Conservation (phyloP, 2,888 invertebrate genomes). For the Andricus quercusramuli region DNA sequence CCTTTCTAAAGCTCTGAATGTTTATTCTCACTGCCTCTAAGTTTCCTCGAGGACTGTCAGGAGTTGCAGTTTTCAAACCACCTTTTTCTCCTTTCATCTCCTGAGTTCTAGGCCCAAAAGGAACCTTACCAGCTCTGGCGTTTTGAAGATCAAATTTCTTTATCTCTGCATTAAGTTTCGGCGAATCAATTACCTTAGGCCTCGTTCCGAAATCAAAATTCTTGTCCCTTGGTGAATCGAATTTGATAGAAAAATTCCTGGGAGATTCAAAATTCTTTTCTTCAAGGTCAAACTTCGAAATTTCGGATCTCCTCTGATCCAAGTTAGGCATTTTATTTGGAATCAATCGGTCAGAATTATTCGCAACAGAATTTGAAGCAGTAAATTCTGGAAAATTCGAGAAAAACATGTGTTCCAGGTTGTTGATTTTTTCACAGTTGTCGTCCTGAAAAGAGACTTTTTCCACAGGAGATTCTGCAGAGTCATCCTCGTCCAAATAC, state of each 20-base stretch:
- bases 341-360: background rate
- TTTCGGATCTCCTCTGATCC: slow-evolving; percentile 49
- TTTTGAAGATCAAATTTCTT: slow-evolving; percentile 68
- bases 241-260: slow-evolving; percentile 59
- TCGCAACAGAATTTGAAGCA: slow-evolving; percentile 4
- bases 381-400: slow-evolving; percentile 70
- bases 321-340: slow-evolving; percentile 61
- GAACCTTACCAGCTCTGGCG: slow-evolving; percentile 49
- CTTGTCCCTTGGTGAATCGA: slow-evolving; percentile 62
- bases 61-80: slow-evolving; percentile 58
- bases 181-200: slow-evolving; percentile 64
- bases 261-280: slow-evolving; percentile 59
- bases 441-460: slow-evolving; percentile 44
- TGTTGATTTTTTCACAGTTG: slow-evolving; percentile 64
- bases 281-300: slow-evolving; percentile 39
- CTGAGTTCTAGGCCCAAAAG: slow-evolving; percentile 55
- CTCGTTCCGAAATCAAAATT: slow-evolving; percentile 68
- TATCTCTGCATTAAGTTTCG: slow-evolving; percentile 59
- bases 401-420: slow-evolving; percentile 68
- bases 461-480: slow-evolving; percentile 59
- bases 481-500: slow-evolving; percentile 68
- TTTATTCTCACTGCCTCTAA: slow-evolving; percentile 69
- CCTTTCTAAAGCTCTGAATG: slow-evolving; percentile 67
- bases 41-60: slow-evolving; percentile 67
- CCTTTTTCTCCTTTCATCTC: slow-evolving; percentile 41